Base-by-base conservation (phyloP, 2,888 invertebrate species). In the Hydriomena furcata region DNA sequence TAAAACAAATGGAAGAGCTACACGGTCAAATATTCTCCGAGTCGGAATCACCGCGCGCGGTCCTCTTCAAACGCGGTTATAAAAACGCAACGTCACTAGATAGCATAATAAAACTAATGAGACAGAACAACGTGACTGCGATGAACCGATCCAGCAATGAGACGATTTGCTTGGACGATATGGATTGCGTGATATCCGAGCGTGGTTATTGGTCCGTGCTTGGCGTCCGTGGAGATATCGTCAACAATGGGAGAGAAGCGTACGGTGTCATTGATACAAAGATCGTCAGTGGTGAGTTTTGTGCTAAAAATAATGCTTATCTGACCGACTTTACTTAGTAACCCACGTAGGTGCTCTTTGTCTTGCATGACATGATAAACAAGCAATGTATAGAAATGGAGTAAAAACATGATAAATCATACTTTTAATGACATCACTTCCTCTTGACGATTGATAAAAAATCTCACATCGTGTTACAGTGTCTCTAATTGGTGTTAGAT, bases 201-300 rank as follows among this genome's bases (percentile, higher is more conserved):
- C 58, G 54, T 1, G 79, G 79, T 0, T 82, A 80, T 46, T 83
- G 81, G 80, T 68, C 80, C 1, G 78, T 77, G 5, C 60, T 85
- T 5, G 90, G 89, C 10, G 78, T 80, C 0, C 68, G 90, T 7
- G 88, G 87, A 1, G 90, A 90, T 52, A 72, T 89, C 24, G 77
- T 78, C 6, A 65, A 63, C 7, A 55, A 66, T 11, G 53, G 75
- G 31, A 79, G 71, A 48, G 62, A 75, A 58, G 69, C 84, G 1
- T 89, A 90, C 37, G 93, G 93, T 32, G 83, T 92, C 41, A 91
- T 93, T 52, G 93, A 92, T 58, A 91, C 91, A 1, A 92, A 93
- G 74, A 77, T 92, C 43, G 72, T 91, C 8, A 73, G 77, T 50
- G 88, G 91, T 81, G 74, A 84, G 84, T 68, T 23, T 36, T 42